Conservation (phyloP, 1,140 invertebrate genomes). For the Leptinotarsa defecta region DNA sequence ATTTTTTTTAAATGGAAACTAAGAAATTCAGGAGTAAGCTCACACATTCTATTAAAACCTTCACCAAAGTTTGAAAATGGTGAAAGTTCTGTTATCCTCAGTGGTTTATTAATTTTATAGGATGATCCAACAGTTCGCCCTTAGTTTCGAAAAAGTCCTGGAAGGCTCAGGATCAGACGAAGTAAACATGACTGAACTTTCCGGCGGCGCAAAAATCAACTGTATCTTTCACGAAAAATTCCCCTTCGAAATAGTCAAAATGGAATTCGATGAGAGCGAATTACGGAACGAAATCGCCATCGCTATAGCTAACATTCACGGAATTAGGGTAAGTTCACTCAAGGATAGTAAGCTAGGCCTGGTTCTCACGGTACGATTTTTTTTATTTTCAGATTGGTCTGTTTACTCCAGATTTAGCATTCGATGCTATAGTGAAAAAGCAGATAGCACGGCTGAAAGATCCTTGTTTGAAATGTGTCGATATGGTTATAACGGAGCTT, state of each 20-base stretch:
- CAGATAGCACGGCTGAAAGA: slow-evolving; percentile 96
- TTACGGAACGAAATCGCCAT: slow-evolving; percentile 96
- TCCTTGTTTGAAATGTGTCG: slow-evolving; percentile 96
- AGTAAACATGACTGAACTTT: slow-evolving; percentile 96
- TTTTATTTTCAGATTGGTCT: slow-evolving; percentile 79
- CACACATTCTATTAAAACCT: too few relatives aligned
- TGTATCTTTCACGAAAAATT: slow-evolving; percentile 98
- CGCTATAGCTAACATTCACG: slow-evolving; percentile 98
- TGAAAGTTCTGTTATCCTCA: too few relatives aligned
- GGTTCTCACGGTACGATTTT: slow-evolving; percentile 4
- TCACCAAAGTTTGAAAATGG: too few relatives aligned
- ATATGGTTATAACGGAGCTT: slow-evolving; percentile 94
- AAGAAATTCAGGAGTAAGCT: too few relatives aligned
- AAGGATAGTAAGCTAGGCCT: background rate
- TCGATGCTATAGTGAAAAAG: slow-evolving; percentile 99
- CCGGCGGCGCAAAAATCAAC: slow-evolving; percentile 99
- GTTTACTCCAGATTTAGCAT: slow-evolving; percentile 99
- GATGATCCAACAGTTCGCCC: slow-evolving; percentile 97
- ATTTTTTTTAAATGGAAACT: too few relatives aligned
- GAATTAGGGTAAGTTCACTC: slow-evolving; percentile 66
- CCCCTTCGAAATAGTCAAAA: slow-evolving; percentile 99
- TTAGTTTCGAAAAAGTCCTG: slow-evolving; percentile 97
- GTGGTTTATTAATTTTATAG: slow-evolving; percentile 61
- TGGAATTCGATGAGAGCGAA: slow-evolving; percentile 99
- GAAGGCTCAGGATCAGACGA: slow-evolving; percentile 93